These are phyloP conservation scores for Chlamydotis undulata DNA, from an alignment of 2,113 vertebrate species.

Conservation along the genomic window DNA sequence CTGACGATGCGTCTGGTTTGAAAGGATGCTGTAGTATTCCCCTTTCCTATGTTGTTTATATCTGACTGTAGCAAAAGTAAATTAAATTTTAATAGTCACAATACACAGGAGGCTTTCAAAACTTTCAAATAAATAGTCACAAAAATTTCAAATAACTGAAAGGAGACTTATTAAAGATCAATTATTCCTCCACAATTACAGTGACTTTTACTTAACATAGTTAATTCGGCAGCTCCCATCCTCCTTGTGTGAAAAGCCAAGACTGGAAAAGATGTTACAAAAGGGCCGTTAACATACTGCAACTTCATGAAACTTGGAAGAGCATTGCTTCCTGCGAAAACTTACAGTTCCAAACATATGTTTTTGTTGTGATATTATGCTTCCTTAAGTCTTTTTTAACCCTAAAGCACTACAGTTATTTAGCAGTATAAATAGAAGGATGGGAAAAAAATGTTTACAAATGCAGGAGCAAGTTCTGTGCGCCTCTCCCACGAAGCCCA, in stretches of 20 bases:
- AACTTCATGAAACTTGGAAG: neutral
- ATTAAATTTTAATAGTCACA: neutral
- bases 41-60: neutral
- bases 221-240: neutral
- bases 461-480: neutral
- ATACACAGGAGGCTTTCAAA: neutral
- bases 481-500: neutral
- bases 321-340: neutral
- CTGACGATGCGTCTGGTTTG: neutral
- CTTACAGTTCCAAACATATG: neutral
- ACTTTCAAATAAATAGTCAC: neutral
- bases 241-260: neutral
- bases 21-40: neutral
- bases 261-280: neutral
- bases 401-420: neutral
- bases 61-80: neutral
- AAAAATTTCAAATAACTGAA: neutral
- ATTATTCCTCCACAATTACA: neutral
- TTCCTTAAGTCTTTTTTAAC: neutral
- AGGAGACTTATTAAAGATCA: neutral
- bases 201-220: neutral
- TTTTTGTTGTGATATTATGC: neutral
- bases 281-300: neutral
- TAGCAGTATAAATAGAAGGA: neutral
- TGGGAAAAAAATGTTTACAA: neutral